These are phyloP conservation scores for Yasuhikotakia modesta DNA, from an alignment of 2,797 vertebrate species.

Conservation along the genomic window DNA sequence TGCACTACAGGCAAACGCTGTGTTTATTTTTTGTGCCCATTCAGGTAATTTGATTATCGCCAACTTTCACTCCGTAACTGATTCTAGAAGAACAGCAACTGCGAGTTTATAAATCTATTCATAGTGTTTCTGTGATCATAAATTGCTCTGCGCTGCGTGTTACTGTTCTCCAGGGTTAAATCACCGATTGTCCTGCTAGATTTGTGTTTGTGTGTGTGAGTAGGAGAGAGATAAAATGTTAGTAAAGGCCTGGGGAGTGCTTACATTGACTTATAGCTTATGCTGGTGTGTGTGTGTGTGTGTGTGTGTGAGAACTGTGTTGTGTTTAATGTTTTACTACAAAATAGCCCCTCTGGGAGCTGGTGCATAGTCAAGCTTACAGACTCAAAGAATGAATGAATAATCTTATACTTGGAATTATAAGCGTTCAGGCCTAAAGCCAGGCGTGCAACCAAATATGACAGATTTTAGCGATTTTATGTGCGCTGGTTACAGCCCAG, in stretches of 20 bases:
- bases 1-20: neutral
- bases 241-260: slow-evolving; percentile 30
- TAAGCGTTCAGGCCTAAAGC: neutral
- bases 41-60: slow-evolving; percentile 21
- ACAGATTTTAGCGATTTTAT: neutral
- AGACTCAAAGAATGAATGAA: slow-evolving; percentile 19
- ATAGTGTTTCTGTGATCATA: slow-evolving; percentile 13
- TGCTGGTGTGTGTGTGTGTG: neutral
- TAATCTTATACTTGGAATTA: neutral
- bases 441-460: neutral
- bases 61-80: neutral
- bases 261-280: slow-evolving; percentile 24
- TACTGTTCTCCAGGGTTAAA: slow-evolving; percentile 41
- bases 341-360: slow-evolving; percentile 28
- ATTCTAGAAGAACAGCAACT: slow-evolving; percentile 12
- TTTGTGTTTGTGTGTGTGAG: slow-evolving; percentile 5
- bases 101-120: slow-evolving; percentile 25
- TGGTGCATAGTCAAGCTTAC: slow-evolving; percentile 2
- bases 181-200: slow-evolving; percentile 25
- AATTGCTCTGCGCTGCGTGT: slow-evolving; percentile 27
- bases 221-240: slow-evolving; percentile 33
- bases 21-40: neutral
- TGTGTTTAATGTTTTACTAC: slow-evolving; percentile 24
- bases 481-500: neutral
- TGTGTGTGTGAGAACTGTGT: neutral